phyloP scores from a whole-genome alignment of 2,888 invertebrate genomes.

The Calephelis perditalis region DNA sequence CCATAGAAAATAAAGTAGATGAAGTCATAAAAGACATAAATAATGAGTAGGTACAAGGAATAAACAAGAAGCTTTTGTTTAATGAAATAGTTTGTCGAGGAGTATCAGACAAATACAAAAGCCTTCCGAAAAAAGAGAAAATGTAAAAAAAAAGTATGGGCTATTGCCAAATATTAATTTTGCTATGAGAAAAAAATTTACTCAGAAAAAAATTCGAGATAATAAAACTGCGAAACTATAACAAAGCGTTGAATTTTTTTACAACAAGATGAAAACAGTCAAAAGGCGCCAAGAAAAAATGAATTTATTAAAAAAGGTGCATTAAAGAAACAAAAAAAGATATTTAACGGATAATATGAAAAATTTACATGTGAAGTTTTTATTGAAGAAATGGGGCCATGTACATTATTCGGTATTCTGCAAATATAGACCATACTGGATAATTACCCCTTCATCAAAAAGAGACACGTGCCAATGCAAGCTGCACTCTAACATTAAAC shows the following conservation, averaged over 20 bases:
- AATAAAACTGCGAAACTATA: conserved; percentile 2
- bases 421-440: background rate
- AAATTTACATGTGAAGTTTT: conserved; percentile 4
- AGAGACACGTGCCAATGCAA: conserved; percentile 1
- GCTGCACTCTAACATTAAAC: background rate
- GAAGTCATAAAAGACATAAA: too few species aligned
- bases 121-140: conserved; percentile 1
- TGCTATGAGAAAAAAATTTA: background rate
- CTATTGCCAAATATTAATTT: background rate
- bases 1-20: too few species aligned
- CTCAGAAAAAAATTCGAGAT: background rate
- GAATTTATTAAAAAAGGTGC: conserved; percentile 3
- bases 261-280: conserved; percentile 3
- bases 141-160: background rate
- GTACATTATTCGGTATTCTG: background rate
- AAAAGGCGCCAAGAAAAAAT: conserved; percentile 3
- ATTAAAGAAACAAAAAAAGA: conserved; percentile 2
- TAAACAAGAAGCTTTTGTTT: too few species aligned
- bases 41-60: too few species aligned
- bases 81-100: conserved; percentile 4
- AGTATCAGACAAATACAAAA: conserved; percentile 2
- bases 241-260: conserved; percentile 1
- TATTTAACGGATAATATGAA: conserved; percentile 1
- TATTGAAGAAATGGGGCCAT: conserved; percentile 3
- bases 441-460: background rate